Evolutionary conservation across 2,888 invertebrate species (phyloP).

Genomic region (Oligia latruncula): DNA sequence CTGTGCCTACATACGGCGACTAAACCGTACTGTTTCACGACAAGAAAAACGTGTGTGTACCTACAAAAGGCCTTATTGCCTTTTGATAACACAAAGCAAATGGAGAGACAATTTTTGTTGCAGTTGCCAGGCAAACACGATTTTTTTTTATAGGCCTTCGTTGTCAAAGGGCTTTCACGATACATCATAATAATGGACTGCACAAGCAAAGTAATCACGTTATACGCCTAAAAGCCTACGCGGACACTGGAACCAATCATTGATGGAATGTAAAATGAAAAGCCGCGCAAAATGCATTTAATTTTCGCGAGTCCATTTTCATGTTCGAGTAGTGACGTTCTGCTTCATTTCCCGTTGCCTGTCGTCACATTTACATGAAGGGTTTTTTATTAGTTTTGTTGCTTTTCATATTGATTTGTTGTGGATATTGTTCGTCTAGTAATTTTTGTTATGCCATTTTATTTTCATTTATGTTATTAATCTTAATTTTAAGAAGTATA

Average conservation of each 20-base stretch:
- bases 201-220: not conserved
- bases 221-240: not conserved
- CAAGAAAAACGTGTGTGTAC: not conserved
- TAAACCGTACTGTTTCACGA: not conserved
- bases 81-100: not conserved
- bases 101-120: not conserved
- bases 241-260: not conserved
- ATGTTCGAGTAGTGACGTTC: not conserved
- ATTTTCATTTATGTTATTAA: no score
- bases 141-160: not conserved
- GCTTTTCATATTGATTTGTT: not conserved
- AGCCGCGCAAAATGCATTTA: not conserved
- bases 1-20: no score
- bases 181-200: not conserved
- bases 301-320: not conserved
- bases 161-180: not conserved
- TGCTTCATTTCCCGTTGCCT: slow-evolving; percentile 23
- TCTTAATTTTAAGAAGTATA: no score
- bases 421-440: not conserved
- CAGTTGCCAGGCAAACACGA: not conserved
- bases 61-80: no score
- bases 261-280: not conserved
- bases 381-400: not conserved
- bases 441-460: not conserved
- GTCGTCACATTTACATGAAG: not conserved